These are phyloP conservation scores for Clarias macrocephalus DNA, from an alignment of 2,113 vertebrate species.

Conservation along the genomic window DNA sequence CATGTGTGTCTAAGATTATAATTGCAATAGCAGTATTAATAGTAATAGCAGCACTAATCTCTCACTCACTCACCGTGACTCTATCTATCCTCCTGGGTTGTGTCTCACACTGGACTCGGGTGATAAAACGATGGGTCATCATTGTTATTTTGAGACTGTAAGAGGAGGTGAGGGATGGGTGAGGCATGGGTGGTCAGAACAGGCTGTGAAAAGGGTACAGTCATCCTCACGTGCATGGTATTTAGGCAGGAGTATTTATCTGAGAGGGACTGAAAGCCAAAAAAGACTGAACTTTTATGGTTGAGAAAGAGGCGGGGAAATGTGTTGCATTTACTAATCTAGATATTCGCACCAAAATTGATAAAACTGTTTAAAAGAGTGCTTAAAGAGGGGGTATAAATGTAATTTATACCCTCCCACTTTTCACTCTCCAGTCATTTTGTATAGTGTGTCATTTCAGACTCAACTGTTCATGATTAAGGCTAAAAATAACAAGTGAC, in stretches of 20 bases:
- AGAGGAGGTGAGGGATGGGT: too few relatives aligned
- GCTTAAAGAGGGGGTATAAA: not conserved
- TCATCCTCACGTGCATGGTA: not conserved
- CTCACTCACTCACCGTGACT: not conserved
- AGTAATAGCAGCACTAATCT: not conserved
- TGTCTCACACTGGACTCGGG: not conserved
- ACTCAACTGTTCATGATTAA: constrained; percentile 12
- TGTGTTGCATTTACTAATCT: not conserved
- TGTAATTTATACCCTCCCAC: not conserved
- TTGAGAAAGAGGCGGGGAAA: not conserved
- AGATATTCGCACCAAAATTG: not conserved
- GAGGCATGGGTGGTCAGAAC: not conserved
- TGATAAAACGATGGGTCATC: constrained; percentile 9
- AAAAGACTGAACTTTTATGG: not conserved
- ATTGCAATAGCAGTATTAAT: not conserved
- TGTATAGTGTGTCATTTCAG: constrained; percentile 31
- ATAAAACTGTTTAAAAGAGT: not conserved
- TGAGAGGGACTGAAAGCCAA: not conserved
- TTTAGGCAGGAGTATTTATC: constrained; percentile 3
- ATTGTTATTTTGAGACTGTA: not conserved
- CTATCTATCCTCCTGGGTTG: not conserved
- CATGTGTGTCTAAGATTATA: not conserved
- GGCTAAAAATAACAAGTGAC: constrained; percentile 41
- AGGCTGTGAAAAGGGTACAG: not conserved
- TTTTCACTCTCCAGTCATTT: not conserved